Evolutionary conservation across 2,888 invertebrate genomes (phyloP).

Genomic region (Leptogaster cylindrica): DNA sequence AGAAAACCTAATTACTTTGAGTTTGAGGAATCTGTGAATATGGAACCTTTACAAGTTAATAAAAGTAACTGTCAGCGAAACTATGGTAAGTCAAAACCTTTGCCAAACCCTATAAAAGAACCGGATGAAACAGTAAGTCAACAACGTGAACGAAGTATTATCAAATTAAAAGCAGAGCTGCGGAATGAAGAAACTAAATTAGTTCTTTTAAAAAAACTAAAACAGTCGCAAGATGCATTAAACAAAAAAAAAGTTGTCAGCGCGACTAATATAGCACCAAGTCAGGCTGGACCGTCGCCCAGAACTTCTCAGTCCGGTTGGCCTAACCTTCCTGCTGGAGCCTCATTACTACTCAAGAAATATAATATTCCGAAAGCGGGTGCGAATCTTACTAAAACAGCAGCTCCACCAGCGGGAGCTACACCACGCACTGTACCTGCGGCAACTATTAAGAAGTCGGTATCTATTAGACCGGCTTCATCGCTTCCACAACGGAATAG

Average conservation of each 20-base stretch:
- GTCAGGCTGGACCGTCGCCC: constrained; percentile 59
- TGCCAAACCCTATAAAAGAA: constrained; percentile 75
- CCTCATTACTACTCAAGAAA: constrained; percentile 51
- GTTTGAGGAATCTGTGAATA: constrained; percentile 83
- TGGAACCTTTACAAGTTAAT: constrained; percentile 68
- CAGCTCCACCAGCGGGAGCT: constrained; percentile 68
- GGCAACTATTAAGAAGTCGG: constrained; percentile 61
- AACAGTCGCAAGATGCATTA: constrained; percentile 83
- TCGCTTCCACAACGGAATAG: constrained; percentile 55
- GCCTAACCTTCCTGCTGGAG: constrained; percentile 68
- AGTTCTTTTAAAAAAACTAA: constrained; percentile 89
- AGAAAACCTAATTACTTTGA: constrained; percentile 85
- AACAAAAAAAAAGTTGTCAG: constrained; percentile 66
- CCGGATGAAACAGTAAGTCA: constrained; percentile 75
- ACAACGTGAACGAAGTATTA: constrained; percentile 78
- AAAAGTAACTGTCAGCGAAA: constrained; percentile 64
- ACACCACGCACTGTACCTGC: constrained; percentile 64
- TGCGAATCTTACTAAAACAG: constrained; percentile 67
- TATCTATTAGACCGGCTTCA: constrained; percentile 62
- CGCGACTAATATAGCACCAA: constrained; percentile 52
- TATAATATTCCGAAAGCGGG: constrained; percentile 59
- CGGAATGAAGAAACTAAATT: constrained; percentile 97
- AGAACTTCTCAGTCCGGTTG: constrained; percentile 67
- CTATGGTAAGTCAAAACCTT: constrained; percentile 70
- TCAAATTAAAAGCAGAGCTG: constrained; percentile 84